Evolutionary conservation across 2,888 invertebrate genomes (phyloP), one percentile per base, ranked within the genome.

Genomic region (Thera obeliscata): DNA sequence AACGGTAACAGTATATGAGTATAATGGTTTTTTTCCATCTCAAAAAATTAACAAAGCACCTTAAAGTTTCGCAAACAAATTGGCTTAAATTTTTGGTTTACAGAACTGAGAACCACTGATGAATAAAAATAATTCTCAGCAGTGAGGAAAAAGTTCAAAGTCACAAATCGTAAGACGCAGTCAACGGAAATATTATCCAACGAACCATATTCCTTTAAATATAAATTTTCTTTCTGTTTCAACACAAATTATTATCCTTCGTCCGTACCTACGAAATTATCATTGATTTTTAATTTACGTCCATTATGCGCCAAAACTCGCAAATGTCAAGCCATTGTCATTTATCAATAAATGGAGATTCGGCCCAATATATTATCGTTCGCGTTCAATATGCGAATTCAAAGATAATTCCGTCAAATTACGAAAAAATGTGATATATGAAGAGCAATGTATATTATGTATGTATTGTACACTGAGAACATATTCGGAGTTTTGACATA

Each of bases 331-430:
- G 43, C 66, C 76, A 73, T 74, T 82, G 81, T 80, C 83, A 78
- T 87, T 84, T 84, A 86, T 87, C 85, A 87, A 87, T 86, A 85
- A 86, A 86, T 82, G 81, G 82, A 80, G 83, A 85, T 85, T 84
- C 79, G 84, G 79, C 78, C 74, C 84, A 79, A 87, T 88, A 87
- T 87, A 87, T 89, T 87, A 87, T 84, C 79, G 78, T 74, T 64
- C 76, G 69, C 73, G 74, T 75, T 81, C 83, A 76, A 85, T 87
- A 87, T 85, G 84, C 85, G 86, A 87, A 86, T 86, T 83, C 85
- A 86, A 87, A 86, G 84, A 87, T 81, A 80, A 82, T 77, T 80
- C 81, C 73, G 76, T 81, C 81, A 86, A 89, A 89, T 89, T 87
- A 89, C 87, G 84, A 82, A 87, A 89, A 90, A 88, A 89, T 85